phyloP scores from a whole-genome alignment of 2,888 invertebrate genomes.

The Andrena bucephala region DNA sequence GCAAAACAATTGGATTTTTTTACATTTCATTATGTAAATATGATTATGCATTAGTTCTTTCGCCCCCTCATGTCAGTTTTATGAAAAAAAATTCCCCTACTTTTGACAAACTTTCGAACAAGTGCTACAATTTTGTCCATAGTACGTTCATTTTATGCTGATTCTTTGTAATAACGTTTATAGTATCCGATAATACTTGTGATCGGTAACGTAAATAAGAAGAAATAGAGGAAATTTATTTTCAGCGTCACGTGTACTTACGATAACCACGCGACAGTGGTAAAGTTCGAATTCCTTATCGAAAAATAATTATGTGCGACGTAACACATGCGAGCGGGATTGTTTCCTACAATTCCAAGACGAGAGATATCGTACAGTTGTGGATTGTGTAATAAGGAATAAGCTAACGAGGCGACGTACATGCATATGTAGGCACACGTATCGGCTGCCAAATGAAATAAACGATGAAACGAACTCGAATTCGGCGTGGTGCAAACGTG shows the following conservation, averaged over 20 bases:
- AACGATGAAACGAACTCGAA: slow-evolving; percentile 28
- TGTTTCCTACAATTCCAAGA: slow-evolving; percentile 12
- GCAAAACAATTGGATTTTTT: too few species aligned
- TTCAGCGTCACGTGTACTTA: neutral
- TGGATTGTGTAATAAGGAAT: slow-evolving; percentile 24
- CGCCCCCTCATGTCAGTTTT: too few species aligned
- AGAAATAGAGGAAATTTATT: neutral
- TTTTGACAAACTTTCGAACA: too few species aligned
- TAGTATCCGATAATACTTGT: too few species aligned
- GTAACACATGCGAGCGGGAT: neutral
- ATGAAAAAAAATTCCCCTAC: too few species aligned
- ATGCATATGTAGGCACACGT: neutral
- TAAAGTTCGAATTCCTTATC: neutral
- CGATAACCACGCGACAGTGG: too few species aligned
- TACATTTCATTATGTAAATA: too few species aligned
- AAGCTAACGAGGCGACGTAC: slow-evolving; percentile 24
- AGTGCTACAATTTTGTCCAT: too few species aligned
- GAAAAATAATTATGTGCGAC: neutral
- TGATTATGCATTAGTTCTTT: too few species aligned
- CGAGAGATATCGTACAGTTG: slow-evolving; percentile 1
- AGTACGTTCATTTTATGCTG: too few species aligned
- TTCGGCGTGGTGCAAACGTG: slow-evolving; percentile 28
- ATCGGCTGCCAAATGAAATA: slow-evolving; percentile 56
- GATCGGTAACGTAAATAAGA: neutral
- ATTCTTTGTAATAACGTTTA: too few species aligned